Conservation (phyloP, 2,113 vertebrate species). For the Engraulis encrasicolus region DNA sequence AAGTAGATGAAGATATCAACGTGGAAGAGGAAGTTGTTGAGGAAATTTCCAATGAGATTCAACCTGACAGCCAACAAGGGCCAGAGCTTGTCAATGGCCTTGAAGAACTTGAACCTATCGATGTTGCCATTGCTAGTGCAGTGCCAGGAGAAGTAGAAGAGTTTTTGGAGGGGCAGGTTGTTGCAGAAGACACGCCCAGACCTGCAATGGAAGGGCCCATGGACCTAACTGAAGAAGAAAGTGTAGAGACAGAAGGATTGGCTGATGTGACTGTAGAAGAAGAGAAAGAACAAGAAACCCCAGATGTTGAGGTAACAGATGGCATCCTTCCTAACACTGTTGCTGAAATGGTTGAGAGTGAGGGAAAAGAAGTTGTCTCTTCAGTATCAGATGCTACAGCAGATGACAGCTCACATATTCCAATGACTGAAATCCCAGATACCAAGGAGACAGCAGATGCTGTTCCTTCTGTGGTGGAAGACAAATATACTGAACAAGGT, state of each 20-base stretch:
- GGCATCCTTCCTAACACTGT: slow-evolving; percentile 14
- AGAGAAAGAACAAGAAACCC: slow-evolving; percentile 43
- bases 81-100: slow-evolving; percentile 48
- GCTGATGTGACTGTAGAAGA: slow-evolving; percentile 26
- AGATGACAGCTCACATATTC: slow-evolving; percentile 47
- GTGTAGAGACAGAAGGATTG: slow-evolving; percentile 27
- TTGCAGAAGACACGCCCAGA: slow-evolving; percentile 32
- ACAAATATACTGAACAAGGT: slow-evolving; percentile 36
- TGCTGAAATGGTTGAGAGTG: slow-evolving; percentile 28
- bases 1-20: slow-evolving; percentile 31
- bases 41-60: slow-evolving; percentile 16
- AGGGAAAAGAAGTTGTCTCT: slow-evolving; percentile 33
- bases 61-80: slow-evolving; percentile 33
- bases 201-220: slow-evolving; percentile 31
- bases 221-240: slow-evolving; percentile 44
- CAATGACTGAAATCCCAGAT: slow-evolving; percentile 51
- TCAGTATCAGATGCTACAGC: slow-evolving; percentile 34
- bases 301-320: slow-evolving; percentile 18
- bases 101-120: slow-evolving; percentile 40
- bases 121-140: slow-evolving; percentile 36
- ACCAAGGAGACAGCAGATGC: slow-evolving; percentile 36
- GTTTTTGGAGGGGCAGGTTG: slow-evolving; percentile 37
- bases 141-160: slow-evolving; percentile 28
- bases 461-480: slow-evolving; percentile 43
- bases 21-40: slow-evolving; percentile 26